Evolutionary conservation across 2,113 vertebrate species (phyloP).

Genomic region (Sceloporus tristichus): DNA sequence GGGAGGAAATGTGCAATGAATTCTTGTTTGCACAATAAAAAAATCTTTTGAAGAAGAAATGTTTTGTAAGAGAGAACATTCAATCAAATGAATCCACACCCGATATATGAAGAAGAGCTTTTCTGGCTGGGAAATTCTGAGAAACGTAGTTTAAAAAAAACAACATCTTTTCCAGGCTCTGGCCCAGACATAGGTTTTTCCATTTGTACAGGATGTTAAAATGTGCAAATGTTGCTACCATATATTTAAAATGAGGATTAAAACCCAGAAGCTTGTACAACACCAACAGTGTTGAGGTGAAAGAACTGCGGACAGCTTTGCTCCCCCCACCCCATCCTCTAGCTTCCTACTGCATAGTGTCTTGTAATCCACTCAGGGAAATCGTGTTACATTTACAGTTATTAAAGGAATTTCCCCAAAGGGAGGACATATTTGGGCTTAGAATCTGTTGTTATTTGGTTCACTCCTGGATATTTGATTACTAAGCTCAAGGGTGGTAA

Average conservation of each 20-base stretch:
- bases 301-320: background rate
- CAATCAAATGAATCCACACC: too few species aligned
- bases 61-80: background rate
- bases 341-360: too few species aligned
- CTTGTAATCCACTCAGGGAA: background rate
- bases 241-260: conserved; percentile 1
- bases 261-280: background rate
- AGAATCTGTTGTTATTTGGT: conserved; percentile 18
- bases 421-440: conserved; percentile 16
- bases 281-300: background rate
- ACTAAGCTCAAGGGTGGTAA: conserved; percentile 3
- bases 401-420: background rate
- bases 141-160: too few species aligned
- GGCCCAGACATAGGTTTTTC: background rate
- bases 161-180: too few species aligned
- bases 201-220: background rate
- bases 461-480: conserved; percentile 39
- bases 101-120: background rate
- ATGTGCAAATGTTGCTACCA: background rate
- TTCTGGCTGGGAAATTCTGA: too few species aligned
- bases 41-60: background rate
- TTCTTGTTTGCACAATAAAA: background rate
- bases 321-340: background rate
- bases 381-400: background rate
- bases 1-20: too few species aligned